Percentiles rank a stretch among this genome's conserved stretches.
Evolutionary conservation across 2,888 invertebrate species (phyloP).

Genomic region (Ctenicera cuprea): DNA sequence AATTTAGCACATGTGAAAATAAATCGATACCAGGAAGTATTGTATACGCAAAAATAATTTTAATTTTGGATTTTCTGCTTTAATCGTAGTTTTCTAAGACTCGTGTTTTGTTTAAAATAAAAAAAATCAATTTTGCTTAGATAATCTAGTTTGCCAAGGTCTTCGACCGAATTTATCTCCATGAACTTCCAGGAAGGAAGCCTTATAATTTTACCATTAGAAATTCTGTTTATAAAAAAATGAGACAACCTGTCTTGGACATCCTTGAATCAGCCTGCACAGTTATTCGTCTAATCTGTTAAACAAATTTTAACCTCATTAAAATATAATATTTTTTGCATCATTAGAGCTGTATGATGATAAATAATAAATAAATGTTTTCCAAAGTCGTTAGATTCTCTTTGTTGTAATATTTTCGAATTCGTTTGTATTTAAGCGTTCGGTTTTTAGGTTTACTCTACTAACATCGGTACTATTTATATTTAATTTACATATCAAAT

Average conservation of each 20-base stretch:
- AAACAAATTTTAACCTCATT: conserved; percentile 33
- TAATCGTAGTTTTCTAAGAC: not conserved
- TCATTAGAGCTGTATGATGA: not conserved
- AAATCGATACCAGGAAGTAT: too few relatives aligned
- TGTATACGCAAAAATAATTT: too few relatives aligned
- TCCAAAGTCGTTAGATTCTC: conserved; percentile 3
- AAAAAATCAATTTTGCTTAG: not conserved
- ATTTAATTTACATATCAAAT: conserved; percentile 42
- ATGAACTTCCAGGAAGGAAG: conserved; percentile 26
- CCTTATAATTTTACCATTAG: conserved; percentile 4
- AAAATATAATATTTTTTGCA: not conserved
- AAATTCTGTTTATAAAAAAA: conserved; percentile 32
- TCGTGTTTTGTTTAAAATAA: not conserved
- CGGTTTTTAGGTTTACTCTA: conserved; percentile 22
- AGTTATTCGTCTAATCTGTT: conserved; percentile 35
- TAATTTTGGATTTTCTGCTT: too few relatives aligned
- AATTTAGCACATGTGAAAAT: too few relatives aligned
- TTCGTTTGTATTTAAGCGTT: not conserved
- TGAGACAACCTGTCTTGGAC: conserved; percentile 38
- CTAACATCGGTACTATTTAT: conserved; percentile 29
- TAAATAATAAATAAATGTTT: conserved; percentile 2
- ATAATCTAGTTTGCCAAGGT: conserved; percentile 1
- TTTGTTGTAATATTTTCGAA: not conserved
- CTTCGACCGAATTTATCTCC: conserved; percentile 11
- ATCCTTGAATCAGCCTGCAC: conserved; percentile 32